phyloP scores from a whole-genome alignment of 2,113 vertebrate genomes.

The Chascanopsetta lugubris region DNA sequence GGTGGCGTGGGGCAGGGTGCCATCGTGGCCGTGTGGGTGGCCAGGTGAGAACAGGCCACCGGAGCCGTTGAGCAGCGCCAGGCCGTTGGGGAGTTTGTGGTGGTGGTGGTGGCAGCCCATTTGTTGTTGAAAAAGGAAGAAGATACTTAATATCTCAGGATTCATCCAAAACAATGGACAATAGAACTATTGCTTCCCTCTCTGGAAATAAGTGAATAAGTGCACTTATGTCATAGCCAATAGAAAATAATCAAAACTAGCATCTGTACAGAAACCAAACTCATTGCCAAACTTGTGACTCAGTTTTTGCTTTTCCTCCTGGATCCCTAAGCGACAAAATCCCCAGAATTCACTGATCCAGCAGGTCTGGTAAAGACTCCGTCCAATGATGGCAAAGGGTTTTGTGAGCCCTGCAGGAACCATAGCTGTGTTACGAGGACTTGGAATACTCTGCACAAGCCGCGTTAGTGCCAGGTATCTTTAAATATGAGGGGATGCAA shows the following conservation, averaged over 20 bases:
- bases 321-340: constrained; percentile 15
- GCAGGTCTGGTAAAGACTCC: constrained; percentile 19
- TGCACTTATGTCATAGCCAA: too few species aligned
- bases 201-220: too few species aligned
- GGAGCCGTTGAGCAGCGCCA: constrained; percentile 80
- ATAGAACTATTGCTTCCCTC: too few species aligned
- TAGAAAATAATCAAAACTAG: too few species aligned
- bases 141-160: too few species aligned
- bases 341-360: constrained; percentile 31
- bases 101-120: constrained; percentile 89
- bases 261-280: background rate
- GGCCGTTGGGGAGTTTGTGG: constrained; percentile 83
- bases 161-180: too few species aligned
- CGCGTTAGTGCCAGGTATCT: constrained; percentile 7
- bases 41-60: constrained; percentile 76
- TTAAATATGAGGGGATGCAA: constrained; percentile 22
- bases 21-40: constrained; percentile 76
- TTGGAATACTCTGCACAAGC: constrained; percentile 30
- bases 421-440: constrained; percentile 25
- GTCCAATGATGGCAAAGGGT: constrained; percentile 35
- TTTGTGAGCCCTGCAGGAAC: constrained; percentile 44
- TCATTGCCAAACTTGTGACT: constrained; percentile 16
- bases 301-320: background rate
- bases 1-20: constrained; percentile 58
- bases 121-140: too few species aligned